These are phyloP conservation scores for Pseudopleuronectes americanus DNA, from an alignment of 2,797 vertebrate species.

Conservation along the genomic window DNA sequence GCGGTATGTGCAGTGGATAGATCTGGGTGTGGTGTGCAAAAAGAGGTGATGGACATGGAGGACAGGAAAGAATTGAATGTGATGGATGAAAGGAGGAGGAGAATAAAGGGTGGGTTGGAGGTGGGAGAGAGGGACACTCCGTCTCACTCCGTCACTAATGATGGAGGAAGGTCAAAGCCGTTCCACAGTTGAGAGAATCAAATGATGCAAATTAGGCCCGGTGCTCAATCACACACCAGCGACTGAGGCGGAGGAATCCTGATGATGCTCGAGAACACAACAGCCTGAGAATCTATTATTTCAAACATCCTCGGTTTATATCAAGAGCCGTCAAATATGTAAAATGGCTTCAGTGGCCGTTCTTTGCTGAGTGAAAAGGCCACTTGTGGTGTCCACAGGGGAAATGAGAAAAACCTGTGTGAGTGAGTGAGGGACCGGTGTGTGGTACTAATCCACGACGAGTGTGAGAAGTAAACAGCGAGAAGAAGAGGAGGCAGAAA, in stretches of 20 bases:
- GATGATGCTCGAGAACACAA: constrained; percentile 34
- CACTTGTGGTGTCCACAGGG: constrained; percentile 26
- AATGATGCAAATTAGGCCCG: constrained; percentile 78
- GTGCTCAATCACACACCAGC: constrained; percentile 50
- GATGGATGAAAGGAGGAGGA: constrained; percentile 45
- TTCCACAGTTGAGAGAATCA: constrained; percentile 69
- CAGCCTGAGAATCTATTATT: constrained; percentile 15
- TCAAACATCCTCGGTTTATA: constrained; percentile 21
- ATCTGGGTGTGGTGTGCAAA: constrained; percentile 33
- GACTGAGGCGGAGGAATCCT: constrained; percentile 40
- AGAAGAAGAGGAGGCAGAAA: constrained; percentile 27
- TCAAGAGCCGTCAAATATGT: neutral
- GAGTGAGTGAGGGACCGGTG: constrained; percentile 27
- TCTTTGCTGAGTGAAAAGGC: constrained; percentile 47
- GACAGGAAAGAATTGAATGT: constrained; percentile 38
- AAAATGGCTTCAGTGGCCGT: constrained; percentile 28
- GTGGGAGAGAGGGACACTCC: constrained; percentile 40
- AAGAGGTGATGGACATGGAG: constrained; percentile 53
- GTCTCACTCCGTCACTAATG: constrained; percentile 66
- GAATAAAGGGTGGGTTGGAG: neutral
- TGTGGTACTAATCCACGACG: constrained; percentile 56
- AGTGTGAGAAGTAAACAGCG: constrained; percentile 55
- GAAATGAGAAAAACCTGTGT: constrained; percentile 18
- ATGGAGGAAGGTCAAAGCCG: constrained; percentile 77
- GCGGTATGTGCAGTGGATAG: constrained; percentile 21